These are phyloP conservation scores for Anthopleura xanthogrammica DNA, from an alignment of 92 coral and sea anemone species.

Conservation along the genomic window DNA sequence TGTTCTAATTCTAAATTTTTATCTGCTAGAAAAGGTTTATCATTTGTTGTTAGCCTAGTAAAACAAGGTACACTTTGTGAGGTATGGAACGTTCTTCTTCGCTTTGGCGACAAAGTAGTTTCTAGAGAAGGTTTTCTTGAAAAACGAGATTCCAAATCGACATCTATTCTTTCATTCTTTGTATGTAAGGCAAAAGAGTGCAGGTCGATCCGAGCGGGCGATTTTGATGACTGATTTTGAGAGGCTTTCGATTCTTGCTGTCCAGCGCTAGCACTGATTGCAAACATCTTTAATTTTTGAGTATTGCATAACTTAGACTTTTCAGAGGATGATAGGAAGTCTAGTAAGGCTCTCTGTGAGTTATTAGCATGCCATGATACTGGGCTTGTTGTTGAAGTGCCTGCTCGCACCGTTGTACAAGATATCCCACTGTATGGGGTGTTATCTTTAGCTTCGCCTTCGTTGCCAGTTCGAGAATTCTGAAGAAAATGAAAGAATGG, in stretches of 20 bases:
- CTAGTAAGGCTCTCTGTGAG: conserved; percentile 19
- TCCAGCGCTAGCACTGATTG: background rate
- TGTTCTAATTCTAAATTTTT: conserved; percentile 1
- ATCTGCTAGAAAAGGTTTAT: background rate
- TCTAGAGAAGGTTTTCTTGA: background rate
- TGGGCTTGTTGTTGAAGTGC: background rate
- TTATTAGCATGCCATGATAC: background rate
- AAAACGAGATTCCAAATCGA: background rate
- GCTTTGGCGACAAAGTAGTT: background rate
- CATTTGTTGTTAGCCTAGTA: background rate
- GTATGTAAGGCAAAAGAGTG: background rate
- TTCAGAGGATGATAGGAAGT: conserved; percentile 22
- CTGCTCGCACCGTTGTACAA: conserved; percentile 5
- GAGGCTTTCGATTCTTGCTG: background rate
- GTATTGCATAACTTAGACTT: background rate
- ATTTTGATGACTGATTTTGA: background rate
- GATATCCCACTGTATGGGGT: conserved; percentile 20
- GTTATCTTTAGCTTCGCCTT: background rate
- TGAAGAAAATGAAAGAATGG: background rate
- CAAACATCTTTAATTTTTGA: background rate
- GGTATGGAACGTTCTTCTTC: background rate
- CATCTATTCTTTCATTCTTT: conserved; percentile 1
- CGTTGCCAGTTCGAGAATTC: background rate
- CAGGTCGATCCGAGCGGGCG: background rate
- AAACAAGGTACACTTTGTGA: background rate